Base-by-base conservation (phyloP, 2,888 invertebrate genomes). In the Tribolium freemani region DNA sequence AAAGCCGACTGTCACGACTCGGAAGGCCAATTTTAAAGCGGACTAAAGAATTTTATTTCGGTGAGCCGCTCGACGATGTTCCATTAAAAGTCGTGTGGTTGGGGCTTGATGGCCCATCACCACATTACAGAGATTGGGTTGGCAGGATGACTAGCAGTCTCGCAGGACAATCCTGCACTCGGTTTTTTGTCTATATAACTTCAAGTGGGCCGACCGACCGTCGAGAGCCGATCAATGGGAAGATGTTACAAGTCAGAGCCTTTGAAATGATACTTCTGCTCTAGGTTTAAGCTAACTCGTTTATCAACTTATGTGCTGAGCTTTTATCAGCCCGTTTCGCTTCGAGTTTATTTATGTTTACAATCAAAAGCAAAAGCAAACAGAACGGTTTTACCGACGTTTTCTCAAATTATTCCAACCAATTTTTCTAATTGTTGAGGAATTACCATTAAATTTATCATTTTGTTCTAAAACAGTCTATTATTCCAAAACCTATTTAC, bases 81-180 rank as follows among this genome's bases (percentile, higher is more conserved):
- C 56, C 38, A 56, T 56, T 56, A 56, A 48, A 48, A 56, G 56
- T 56, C 51, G 20, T 26, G 50, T 16, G 51, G 13, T 53, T 11
- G 48, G 21, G 21, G 10, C 6, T 8, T 56, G 56, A 31, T 30
- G 56, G 31, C 20, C 5, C 13, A 30, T 56, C 31, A 56, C 31
- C 54, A 31, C 54, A 11, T 30, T 56, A 30, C 54, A 30, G 1
- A 56, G 13, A 56, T 30, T 54, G 54, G 54, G 31, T 10, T 10
- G 10, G 51, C 51, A 51, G 20, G 20, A 20, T 20, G 20, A 20
- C 16, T n/a, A 51, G 20, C 51, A 51, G 51, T 20, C 51, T 20
- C 20, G 16, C n/a, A 20, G 51, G 51, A n/a, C 51, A 20, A 51
- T 51, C 51, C 20, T 51, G 20, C 8, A 51, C 51, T 51, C 51